A percentile compares a stretch with the other conserved stretches of the same genome.
Evolutionary conservation across 1,140 invertebrate species (phyloP).

Genomic region (Aphaenogaster rudis): DNA sequence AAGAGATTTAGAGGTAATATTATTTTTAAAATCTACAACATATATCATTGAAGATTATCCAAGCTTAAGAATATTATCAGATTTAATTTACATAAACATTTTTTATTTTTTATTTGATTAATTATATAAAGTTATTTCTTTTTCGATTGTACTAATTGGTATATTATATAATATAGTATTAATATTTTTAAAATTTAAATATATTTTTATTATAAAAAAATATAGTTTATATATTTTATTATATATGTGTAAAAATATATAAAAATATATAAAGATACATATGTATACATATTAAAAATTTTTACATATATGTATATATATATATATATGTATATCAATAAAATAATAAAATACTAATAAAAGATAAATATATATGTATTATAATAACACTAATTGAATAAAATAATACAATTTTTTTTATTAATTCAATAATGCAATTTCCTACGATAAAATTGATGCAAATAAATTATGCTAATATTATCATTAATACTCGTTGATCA

Average conservation of each 20-base stretch:
- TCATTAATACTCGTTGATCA: slow-evolving; percentile 44
- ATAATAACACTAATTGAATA: neutral
- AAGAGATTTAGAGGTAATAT: slow-evolving; percentile 79
- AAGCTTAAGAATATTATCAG: neutral
- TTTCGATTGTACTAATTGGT: neutral
- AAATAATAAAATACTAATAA: neutral
- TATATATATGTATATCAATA: neutral
- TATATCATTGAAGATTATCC: neutral
- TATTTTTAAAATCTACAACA: neutral
- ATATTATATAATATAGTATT: neutral
- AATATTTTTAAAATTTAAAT: slow-evolving; percentile 12
- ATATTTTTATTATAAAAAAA: slow-evolving; percentile 9
- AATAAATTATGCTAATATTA: neutral
- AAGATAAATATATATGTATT: neutral
- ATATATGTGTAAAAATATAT: too few species aligned
- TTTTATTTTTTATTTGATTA: neutral
- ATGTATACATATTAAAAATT: too few species aligned
- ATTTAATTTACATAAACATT: neutral
- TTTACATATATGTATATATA: too few species aligned
- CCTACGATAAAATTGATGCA: neutral
- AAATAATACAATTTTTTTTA: neutral
- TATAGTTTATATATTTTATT: neutral
- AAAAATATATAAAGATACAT: too few species aligned
- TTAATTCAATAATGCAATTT: neutral
- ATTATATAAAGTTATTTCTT: neutral